Evolutionary conservation across 37 sponge, comb jelly and placozoan genomes (phyloP), one percentile per base, ranked within the genome.

Genomic region (Haliclona indistincta): DNA sequence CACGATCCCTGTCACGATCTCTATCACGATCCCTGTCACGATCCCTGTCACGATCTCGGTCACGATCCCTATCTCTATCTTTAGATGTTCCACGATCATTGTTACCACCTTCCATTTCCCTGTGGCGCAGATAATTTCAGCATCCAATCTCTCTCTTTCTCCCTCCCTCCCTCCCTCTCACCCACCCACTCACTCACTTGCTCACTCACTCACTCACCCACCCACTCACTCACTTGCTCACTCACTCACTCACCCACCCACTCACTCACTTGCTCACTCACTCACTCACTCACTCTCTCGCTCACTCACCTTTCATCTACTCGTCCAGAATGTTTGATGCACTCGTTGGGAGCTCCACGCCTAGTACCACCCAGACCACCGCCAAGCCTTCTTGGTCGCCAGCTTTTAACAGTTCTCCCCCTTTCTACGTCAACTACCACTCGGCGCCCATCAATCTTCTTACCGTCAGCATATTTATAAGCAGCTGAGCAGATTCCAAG

Each of bases 391-490:
- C 99, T 56, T 45, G 99, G 99, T 61, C 71, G 83, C 99, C 99
- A 98, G 25, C 83, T 84, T 52, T 98, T 92, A 49, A 89, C 91
- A 3, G 99, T 98, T 54, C 99, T 76, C 17, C 95, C 95, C 53
- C 96, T 72, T 41, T 95, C 99, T 32, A 95, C 88, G 38, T 98
- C 99, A 56, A 98, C 99, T 32, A 98, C 86, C 20, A 98, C 89
- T 47, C 99, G 68, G 69, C 63, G 75, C 4, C 91, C 91, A 40
- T 98, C 93, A 49, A 98, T 88, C 89, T 98, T 98, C 88, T 92
- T 94, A 25, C 99, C 99, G 76, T 98, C 99, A 13, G 84, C 99
- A 74, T 95, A 84, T 60, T 98, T 98, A 68, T 92, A 98, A 19
- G 99, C 99, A 73, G 86, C 96, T 88, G 71, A 29, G 17, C 54